Conservation (phyloP, 2,888 invertebrate genomes). For the Cinara cedri region DNA sequence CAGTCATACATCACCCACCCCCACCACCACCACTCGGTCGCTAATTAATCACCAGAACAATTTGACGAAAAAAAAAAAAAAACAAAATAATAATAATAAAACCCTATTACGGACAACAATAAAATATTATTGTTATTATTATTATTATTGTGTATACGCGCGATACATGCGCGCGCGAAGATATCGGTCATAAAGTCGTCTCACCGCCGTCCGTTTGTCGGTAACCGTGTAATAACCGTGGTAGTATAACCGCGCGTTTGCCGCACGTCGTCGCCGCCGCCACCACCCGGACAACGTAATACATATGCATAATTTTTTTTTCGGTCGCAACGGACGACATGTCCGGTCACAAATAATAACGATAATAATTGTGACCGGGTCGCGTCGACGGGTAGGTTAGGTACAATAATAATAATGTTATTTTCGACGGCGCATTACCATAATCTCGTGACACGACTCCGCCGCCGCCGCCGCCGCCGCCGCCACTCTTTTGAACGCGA, state of each 20-base stretch:
- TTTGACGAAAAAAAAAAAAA: background rate
- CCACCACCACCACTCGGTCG: background rate
- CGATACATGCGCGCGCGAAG: background rate
- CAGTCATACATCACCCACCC: too few relatives aligned
- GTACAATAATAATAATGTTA: too few relatives aligned
- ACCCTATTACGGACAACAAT: conserved; percentile 9
- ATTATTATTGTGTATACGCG: background rate
- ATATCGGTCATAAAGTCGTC: too few relatives aligned
- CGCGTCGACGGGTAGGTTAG: conserved; percentile 22
- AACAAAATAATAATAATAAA: conserved; percentile 22
- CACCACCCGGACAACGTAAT: too few relatives aligned
- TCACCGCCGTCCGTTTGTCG: background rate
- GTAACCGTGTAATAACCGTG: background rate
- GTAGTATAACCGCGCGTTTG: background rate
- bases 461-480: too few relatives aligned
- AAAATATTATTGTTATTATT: background rate
- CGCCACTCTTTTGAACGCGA: conserved; percentile 36
- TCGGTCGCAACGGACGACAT: background rate
- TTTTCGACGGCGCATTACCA: conserved; percentile 54
- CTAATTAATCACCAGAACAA: conserved; percentile 37
- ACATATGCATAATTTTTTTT: too few relatives aligned
- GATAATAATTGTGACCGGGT: conserved; percentile 14
- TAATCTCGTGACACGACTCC: conserved; percentile 55
- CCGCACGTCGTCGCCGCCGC: background rate
- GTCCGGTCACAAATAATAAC: conserved; percentile 38